Evolutionary conservation across 2,797 vertebrate genomes (phyloP).

Genomic region (Gila robusta): DNA sequence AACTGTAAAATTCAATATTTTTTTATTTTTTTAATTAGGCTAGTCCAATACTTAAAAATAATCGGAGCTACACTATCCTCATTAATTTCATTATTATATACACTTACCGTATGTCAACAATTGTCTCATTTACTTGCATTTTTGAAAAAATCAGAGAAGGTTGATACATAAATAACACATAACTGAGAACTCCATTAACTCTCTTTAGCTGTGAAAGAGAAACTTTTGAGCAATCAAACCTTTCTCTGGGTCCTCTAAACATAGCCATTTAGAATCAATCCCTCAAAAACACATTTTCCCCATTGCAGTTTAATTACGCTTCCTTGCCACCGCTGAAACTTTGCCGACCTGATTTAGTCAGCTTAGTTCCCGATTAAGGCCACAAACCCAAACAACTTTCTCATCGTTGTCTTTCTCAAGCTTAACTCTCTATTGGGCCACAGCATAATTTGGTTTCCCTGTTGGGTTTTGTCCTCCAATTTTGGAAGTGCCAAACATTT

Average conservation of each 20-base stretch:
- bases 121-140: too few relatives aligned
- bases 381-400: conserved; percentile 27
- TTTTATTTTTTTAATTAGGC: neutral
- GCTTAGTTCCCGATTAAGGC: conserved; percentile 28
- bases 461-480: neutral
- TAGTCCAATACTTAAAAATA: neutral
- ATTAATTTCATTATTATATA: neutral
- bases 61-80: neutral
- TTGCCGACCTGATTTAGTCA: neutral
- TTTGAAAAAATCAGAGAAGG: too few relatives aligned
- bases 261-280: neutral
- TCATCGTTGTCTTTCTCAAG: conserved; percentile 9
- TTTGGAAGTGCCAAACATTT: neutral
- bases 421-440: conserved; percentile 1
- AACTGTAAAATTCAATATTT: neutral
- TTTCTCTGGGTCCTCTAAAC: neutral
- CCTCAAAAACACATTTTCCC: neutral
- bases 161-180: neutral
- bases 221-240: neutral
- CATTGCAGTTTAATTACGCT: conserved; percentile 3
- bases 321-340: neutral
- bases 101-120: neutral
- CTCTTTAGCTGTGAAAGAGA: neutral
- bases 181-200: neutral
- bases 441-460: neutral